A percentile compares a stretch with the other conserved stretches of the same genome.
Evolutionary conservation across 2,797 vertebrate genomes (phyloP).

Genomic region (Chaunax sp.): DNA sequence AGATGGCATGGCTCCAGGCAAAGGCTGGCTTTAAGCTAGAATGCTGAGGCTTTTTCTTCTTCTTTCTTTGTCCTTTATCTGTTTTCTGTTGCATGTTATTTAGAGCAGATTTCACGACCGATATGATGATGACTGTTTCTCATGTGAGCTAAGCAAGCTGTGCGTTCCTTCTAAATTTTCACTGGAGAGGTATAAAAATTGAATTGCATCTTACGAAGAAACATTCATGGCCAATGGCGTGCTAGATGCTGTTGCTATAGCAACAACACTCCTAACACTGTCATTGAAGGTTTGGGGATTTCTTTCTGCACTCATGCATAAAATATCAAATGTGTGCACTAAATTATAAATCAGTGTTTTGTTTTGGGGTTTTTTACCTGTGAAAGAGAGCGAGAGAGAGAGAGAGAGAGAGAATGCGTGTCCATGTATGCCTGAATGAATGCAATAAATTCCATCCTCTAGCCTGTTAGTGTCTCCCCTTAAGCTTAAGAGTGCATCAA

Average conservation of each 20-base stretch:
- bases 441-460: conserved; percentile 38
- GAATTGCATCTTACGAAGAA: conserved; percentile 20
- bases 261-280: conserved; percentile 47
- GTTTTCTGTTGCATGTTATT: conserved; percentile 22
- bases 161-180: conserved; percentile 17
- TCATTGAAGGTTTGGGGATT: conserved; percentile 13
- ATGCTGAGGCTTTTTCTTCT: conserved; percentile 18
- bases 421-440: conserved; percentile 3
- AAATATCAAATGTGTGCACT: conserved; percentile 50
- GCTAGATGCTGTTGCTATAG: conserved; percentile 62
- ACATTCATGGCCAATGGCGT: conserved; percentile 41
- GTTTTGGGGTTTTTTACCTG: conserved; percentile 18
- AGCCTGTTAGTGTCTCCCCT: conserved; percentile 24
- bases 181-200: conserved; percentile 22
- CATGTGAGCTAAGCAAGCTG: conserved; percentile 12
- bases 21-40: conserved; percentile 21
- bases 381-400: not conserved
- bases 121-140: conserved; percentile 24
- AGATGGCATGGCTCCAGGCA: conserved; percentile 30
- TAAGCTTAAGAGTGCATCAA: conserved; percentile 46
- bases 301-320: conserved; percentile 49
- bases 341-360: conserved; percentile 59
- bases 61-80: conserved; percentile 15
- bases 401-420: not conserved
- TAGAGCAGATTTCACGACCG: not conserved